phyloP scores from a whole-genome alignment of 2,888 invertebrate species.

The Latheticus oryzae region DNA sequence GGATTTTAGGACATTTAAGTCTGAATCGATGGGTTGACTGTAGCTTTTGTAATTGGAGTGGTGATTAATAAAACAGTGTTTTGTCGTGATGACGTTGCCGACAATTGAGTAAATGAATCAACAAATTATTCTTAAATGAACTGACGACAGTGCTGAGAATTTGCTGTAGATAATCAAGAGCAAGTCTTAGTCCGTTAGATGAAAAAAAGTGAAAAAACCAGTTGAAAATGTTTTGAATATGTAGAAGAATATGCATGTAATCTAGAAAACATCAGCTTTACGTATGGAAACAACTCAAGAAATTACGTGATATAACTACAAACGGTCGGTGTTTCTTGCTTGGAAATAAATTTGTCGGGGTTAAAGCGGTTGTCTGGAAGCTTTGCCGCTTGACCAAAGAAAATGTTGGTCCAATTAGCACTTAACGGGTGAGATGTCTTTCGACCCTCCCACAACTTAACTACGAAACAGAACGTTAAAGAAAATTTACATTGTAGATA shows the following conservation, averaged over 20 bases:
- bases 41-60: too few relatives aligned
- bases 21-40: too few relatives aligned
- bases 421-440: constrained; percentile 22
- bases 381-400: constrained; percentile 45
- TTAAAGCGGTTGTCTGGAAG: constrained; percentile 43
- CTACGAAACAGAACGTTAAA: constrained; percentile 3
- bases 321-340: constrained; percentile 39
- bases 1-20: too few relatives aligned
- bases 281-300: constrained; percentile 47
- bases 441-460: constrained; percentile 14
- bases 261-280: constrained; percentile 48
- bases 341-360: constrained; percentile 44
- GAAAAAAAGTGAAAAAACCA: constrained; percentile 29
- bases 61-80: too few relatives aligned
- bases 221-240: constrained; percentile 43
- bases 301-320: constrained; percentile 46
- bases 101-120: constrained; percentile 38
- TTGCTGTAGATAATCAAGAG: constrained; percentile 22
- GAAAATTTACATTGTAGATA: constrained; percentile 10
- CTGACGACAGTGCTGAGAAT: constrained; percentile 32
- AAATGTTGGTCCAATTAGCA: constrained; percentile 46
- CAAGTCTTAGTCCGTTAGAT: constrained; percentile 24
- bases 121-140: constrained; percentile 39
- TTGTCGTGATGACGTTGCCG: constrained; percentile 19
- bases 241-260: constrained; percentile 46